Evolutionary conservation across 2,888 invertebrate species (phyloP).

Genomic region (Athalia rosae): DNA sequence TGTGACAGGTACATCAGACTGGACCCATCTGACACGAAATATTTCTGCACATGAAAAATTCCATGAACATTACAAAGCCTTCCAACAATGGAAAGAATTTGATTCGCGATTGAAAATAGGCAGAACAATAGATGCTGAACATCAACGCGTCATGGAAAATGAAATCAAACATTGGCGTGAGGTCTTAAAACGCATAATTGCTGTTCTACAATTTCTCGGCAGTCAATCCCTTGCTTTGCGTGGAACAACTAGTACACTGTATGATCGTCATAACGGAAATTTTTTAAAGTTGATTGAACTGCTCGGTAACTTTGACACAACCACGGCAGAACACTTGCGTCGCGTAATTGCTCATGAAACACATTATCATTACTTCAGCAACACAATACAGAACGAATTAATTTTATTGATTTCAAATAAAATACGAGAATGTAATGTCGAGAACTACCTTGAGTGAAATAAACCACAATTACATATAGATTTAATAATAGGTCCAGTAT

Average conservation of each 20-base stretch:
- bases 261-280: constrained; percentile 40
- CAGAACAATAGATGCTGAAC: background rate
- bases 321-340: constrained; percentile 14
- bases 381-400: too few relatives aligned
- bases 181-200: background rate
- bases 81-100: background rate
- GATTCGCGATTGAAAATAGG: background rate
- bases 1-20: background rate
- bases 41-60: constrained; percentile 2
- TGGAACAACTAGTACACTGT: constrained; percentile 29
- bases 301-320: constrained; percentile 36
- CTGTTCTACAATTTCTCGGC: constrained; percentile 15
- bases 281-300: constrained; percentile 46
- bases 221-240: too few relatives aligned
- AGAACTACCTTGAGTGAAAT: too few relatives aligned
- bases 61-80: background rate
- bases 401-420: too few relatives aligned
- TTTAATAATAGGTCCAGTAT: too few relatives aligned
- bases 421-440: constrained; percentile 7
- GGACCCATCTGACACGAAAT: too few relatives aligned
- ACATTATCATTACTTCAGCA: too few relatives aligned
- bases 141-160: background rate
- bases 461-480: too few relatives aligned
- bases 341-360: too few relatives aligned
- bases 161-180: background rate